phyloP scores from a whole-genome alignment of 2,797 vertebrate species.

The Schizopygopsis malacanthus region DNA sequence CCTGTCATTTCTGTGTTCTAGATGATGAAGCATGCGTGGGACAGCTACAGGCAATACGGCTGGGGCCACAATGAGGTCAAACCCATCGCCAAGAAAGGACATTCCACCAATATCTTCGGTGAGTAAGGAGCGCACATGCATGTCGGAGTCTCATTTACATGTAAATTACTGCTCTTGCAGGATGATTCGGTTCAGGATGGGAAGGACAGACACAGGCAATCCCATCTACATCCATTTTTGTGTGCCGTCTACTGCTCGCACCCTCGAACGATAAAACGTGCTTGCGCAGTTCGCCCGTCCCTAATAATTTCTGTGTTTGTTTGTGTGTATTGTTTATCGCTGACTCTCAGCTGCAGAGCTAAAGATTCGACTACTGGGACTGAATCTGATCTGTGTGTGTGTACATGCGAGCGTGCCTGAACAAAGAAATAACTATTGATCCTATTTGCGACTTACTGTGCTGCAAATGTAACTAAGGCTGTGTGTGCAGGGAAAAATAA shows the following conservation, averaged over 20 bases:
- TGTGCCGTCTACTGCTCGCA: background rate
- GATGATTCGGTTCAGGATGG: slow-evolving; percentile 19
- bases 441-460: background rate
- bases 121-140: slow-evolving; percentile 68
- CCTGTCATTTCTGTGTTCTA: slow-evolving; percentile 64
- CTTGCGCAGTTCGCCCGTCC: background rate
- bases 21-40: slow-evolving; percentile 99
- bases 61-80: slow-evolving; percentile 99
- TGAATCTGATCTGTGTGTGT: slow-evolving; percentile 15
- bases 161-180: slow-evolving; percentile 40
- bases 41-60: slow-evolving; percentile 96
- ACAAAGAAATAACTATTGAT: slow-evolving; percentile 12
- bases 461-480: background rate
- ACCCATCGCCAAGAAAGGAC: slow-evolving; percentile 97
- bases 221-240: slow-evolving; percentile 27
- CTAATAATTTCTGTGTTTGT: slow-evolving; percentile 43
- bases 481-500: background rate
- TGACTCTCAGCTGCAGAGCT: slow-evolving; percentile 43
- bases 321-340: slow-evolving; percentile 21
- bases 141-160: slow-evolving; percentile 53
- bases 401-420: slow-evolving; percentile 35
- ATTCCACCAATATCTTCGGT: slow-evolving; percentile 99
- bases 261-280: background rate
- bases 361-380: slow-evolving; percentile 44
- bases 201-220: slow-evolving; percentile 14